Conservation (phyloP, 1,140 invertebrate genomes). For the Trichonephila clavipes region DNA sequence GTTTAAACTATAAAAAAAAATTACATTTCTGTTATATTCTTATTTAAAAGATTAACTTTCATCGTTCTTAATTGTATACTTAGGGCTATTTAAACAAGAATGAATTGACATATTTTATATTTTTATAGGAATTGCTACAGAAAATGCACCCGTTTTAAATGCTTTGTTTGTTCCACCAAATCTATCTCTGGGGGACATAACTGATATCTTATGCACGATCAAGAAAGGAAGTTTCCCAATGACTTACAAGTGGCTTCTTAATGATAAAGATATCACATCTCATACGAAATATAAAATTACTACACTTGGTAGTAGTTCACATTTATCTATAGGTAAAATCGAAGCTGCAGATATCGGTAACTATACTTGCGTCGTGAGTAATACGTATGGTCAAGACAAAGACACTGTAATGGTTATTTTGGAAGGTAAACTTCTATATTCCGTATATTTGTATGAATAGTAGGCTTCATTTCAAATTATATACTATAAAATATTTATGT, state of each 20-base stretch:
- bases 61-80: no score
- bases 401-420: conserved; percentile 19
- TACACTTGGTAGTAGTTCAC: not conserved
- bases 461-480: not conserved
- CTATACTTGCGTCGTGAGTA: conserved; percentile 60
- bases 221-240: conserved; percentile 66
- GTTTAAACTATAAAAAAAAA: no score
- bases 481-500: no score
- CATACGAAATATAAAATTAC: conserved; percentile 4
- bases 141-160: conserved; percentile 51
- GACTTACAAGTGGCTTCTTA: conserved; percentile 58
- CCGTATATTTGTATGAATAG: not conserved
- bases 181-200: conserved; percentile 30
- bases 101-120: not conserved
- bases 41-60: no score
- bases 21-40: no score
- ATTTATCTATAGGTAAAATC: conserved; percentile 38
- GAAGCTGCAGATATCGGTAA: conserved; percentile 60
- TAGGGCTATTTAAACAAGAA: no score
- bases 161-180: conserved; percentile 31
- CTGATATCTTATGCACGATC: conserved; percentile 42
- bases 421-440: conserved; percentile 21
- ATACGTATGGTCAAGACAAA: conserved; percentile 16
- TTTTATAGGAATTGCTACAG: not conserved
- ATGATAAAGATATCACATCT: conserved; percentile 27